Base-by-base conservation (phyloP, 2,888 invertebrate species). In the Catonia carolina region DNA sequence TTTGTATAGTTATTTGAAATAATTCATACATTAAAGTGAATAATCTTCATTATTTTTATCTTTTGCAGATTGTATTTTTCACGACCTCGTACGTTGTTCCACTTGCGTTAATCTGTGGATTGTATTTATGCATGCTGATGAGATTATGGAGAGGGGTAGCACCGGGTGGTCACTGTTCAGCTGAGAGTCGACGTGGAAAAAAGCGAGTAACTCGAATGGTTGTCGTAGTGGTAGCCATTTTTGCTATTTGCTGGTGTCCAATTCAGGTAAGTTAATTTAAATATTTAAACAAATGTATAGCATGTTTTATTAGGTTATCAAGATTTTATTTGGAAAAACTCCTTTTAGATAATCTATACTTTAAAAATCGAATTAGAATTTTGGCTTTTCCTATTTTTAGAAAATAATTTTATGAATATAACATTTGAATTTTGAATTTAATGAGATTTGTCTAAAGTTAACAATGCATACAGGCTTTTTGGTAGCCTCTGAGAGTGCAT, bases 161-260 rank as follows among this genome's bases (percentile, higher is more conserved):
- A 3, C 86, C 88, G 0, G 88, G 88, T n/a, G 85, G 88, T 23
- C 81, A 84, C 66, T 82, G 84, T 60, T 87, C 88, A 22, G 87
- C 86, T 2, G 91, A 92, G 71, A 85, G 84, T 67, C 81, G 87
- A 60, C 80, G 89, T 62, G 89, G 90, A 61, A 89, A 90, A 74
- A 85, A 86, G 73, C 80, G 92, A 63, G 95, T 94, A 33, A 96
- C 95, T 5, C 79, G 91, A 62, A 86, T 96, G 85, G 93, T 96
- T 17, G 83, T 93, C 59, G 86, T 92, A 53, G 91, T 94, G 53
- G 91, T 94, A 1, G 84, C 90, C 52, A 91, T 91, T 48, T 96
- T 96, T 73, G 93, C 94, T 17, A 79, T 92, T 39, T 93, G 94
- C 75, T 95, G 95, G 95, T 83, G 89, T 67, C 96, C 96, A 22